Base-by-base conservation (phyloP, 2,888 invertebrate species). In the Aradus depressus region DNA sequence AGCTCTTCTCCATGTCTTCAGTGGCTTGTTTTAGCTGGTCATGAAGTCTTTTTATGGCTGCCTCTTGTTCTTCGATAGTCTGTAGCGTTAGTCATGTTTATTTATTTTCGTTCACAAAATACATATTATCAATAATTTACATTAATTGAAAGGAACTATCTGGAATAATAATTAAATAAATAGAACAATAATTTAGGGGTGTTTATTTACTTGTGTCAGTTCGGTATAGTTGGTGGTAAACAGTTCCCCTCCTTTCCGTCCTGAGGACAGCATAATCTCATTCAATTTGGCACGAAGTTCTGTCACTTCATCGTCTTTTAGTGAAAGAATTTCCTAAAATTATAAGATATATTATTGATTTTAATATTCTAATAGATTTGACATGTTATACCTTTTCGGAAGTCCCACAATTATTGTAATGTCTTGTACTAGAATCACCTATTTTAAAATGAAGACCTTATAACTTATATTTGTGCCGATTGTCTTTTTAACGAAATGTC, bases 11-110 rank as follows among this genome's bases (percentile, higher is more conserved):
- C 68, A 92, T 81, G 70, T 90, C 85, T 48, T 73, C 72, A 0
- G 84, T 79, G 51, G 87, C 87, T 60, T 79, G 75, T 45, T 77
- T 71, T 28, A 92, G 69, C 66, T 87, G 83, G 4, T 72, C 71
- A 66, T 86, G 82, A 19, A 92, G 68, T 59, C 81, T 76, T 59
- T 75, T 73, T 48, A 91, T 81, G 66, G 81, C 79, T 35, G 71
- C 67, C 61, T 86, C 83, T 43, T 82, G 74, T 39, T 75, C 72
- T 42, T 72, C 71, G 16, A 80, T 62, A 12, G 74, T 70, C 75
- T 75, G 52, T 3, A 8, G 3, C 8, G 10, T 16, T n/a, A 5
- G 12, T 12, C 18, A 5, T 39, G 5, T 39, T 14, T 18, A 42
- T 23, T 4, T 25, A 25, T 16, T 23, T 25, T 25, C 26, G 12